Percentiles rank a stretch among this genome's conserved stretches.
Conservation (phyloP, 1,140 invertebrate species). For the Eueides isabella region DNA sequence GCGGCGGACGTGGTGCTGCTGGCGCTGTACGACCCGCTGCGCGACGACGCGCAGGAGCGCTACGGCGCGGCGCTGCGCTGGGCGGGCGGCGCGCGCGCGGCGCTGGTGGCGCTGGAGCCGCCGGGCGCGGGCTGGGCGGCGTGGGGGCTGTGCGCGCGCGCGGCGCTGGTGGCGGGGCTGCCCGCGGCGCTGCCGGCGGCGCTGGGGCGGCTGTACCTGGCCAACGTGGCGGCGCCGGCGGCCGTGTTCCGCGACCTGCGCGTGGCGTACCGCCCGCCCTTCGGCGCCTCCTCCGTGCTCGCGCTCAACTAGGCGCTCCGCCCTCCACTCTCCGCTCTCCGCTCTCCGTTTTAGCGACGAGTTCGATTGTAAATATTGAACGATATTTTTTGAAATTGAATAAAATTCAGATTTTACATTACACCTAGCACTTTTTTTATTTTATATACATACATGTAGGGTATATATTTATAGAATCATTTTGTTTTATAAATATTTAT, state of each 20-base stretch:
- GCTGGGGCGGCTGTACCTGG: slow-evolving; percentile 93
- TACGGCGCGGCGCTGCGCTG: slow-evolving; percentile 26
- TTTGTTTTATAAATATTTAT: too few relatives aligned
- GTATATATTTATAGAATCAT: too few relatives aligned
- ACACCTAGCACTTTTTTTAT: too few relatives aligned
- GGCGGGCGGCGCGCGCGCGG: slow-evolving; percentile 27
- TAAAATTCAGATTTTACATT: slow-evolving; percentile 12
- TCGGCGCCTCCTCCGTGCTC: slow-evolving; percentile 94
- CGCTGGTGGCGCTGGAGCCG: slow-evolving; percentile 54
- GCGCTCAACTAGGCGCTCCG: slow-evolving; percentile 85
- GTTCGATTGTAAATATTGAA: slow-evolving; percentile 19
- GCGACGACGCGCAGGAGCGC: slow-evolving; percentile 74
- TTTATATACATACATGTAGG: too few relatives aligned
- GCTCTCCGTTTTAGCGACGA: too few relatives aligned
- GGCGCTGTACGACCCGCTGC: slow-evolving; percentile 89
- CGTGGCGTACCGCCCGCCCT: slow-evolving; percentile 93
- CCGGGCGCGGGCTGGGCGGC: slow-evolving; percentile 86
- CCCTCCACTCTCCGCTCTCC: background rate
- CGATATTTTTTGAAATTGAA: slow-evolving; percentile 19
- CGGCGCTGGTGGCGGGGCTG: slow-evolving; percentile 87
- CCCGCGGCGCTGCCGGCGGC: slow-evolving; percentile 87
- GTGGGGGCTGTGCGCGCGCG: slow-evolving; percentile 85
- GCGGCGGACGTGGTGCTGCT: slow-evolving; percentile 91
- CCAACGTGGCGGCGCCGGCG: slow-evolving; percentile 92
- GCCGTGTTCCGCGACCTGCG: slow-evolving; percentile 89